Base-by-base conservation (phyloP, 1,140 invertebrate genomes). In the Maniola jurtina region DNA sequence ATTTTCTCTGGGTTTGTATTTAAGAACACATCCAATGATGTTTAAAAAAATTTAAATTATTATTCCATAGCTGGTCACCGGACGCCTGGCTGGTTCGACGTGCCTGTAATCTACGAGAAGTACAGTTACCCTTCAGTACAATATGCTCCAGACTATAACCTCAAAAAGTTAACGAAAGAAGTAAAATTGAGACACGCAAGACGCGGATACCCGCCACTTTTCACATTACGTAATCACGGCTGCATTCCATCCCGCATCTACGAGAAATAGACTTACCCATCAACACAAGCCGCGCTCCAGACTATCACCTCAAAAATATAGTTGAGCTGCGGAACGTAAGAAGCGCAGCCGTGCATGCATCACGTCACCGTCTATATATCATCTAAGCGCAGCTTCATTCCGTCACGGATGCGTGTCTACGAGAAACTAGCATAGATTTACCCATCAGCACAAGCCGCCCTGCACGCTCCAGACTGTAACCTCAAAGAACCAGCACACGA, bases 141-240 rank as follows among this genome's bases (percentile, higher is more conserved):
- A 2, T 96, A 97, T 60, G 95, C 94, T 7, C 95, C 95, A 64
- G 95, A 95, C 78, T 97, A 95, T 11, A 97, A 85, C 52, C 95
- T 92, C 61, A 97, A 84, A 0, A 94, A 93, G 45, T 93, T 92
- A 13, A 93, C 92, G 77, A 96, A 97, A 4, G 93, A 91, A 1
- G 95, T 96, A 76, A 96, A 97, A 72, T 96, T 96, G 47, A 94
- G 91, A 63, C 94, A 92, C 0, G 95, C 96, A 97, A 16, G 94
- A 93, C 94, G 95, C 1, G 93, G 91, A 77, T 96, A 97, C 0
- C 93, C 83, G 2, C 94, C 93, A 6, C 92, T 92, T 54, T 94
- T 94, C 61, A 93, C 91, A 75, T 94, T n/a, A n/a, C 97, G 77
- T 92, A 95, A 0, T 95, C 95, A 55, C 93, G 92, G 59, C 94